Percentiles rank a stretch among this genome's conserved stretches.
These are phyloP conservation scores for Magallana ariakensis DNA, from an alignment of 1,140 invertebrate species.

Conservation along the genomic window DNA sequence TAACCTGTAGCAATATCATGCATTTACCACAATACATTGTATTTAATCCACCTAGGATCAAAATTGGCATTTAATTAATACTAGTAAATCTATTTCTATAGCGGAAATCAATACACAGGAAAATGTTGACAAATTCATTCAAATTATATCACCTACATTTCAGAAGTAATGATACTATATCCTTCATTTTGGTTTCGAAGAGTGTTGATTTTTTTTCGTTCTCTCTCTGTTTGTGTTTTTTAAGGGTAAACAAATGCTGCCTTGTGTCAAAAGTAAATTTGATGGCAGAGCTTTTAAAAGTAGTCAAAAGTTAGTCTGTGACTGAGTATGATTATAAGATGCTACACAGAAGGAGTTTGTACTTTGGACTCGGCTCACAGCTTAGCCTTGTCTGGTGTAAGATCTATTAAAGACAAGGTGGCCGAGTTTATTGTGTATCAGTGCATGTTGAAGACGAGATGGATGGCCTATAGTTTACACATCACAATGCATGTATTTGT, in stretches of 20 bases:
- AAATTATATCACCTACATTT: neutral
- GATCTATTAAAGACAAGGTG: no score
- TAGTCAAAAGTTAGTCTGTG: no score
- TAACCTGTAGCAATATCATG: conserved; percentile 13
- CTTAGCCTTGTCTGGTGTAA: no score
- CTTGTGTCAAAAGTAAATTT: neutral
- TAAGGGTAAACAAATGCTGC: conserved; percentile 9
- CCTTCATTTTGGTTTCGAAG: neutral
- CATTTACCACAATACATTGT: neutral
- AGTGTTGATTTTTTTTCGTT: neutral
- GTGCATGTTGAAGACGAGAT: no score
- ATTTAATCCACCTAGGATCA: neutral
- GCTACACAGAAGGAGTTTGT: no score
- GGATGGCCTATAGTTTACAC: no score
- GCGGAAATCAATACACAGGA: neutral
- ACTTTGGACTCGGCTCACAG: no score
- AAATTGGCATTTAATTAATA: conserved; percentile 5
- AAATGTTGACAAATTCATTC: neutral
- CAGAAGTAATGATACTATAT: neutral
- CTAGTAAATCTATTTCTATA: neutral
- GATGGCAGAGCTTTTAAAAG: neutral
- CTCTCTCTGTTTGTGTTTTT: neutral
- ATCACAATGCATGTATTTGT: neutral
- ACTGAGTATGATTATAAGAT: no score
- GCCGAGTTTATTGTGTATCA: no score